phyloP scores from a whole-genome alignment of 2,797 vertebrate species.

The Clarias fuscus region DNA sequence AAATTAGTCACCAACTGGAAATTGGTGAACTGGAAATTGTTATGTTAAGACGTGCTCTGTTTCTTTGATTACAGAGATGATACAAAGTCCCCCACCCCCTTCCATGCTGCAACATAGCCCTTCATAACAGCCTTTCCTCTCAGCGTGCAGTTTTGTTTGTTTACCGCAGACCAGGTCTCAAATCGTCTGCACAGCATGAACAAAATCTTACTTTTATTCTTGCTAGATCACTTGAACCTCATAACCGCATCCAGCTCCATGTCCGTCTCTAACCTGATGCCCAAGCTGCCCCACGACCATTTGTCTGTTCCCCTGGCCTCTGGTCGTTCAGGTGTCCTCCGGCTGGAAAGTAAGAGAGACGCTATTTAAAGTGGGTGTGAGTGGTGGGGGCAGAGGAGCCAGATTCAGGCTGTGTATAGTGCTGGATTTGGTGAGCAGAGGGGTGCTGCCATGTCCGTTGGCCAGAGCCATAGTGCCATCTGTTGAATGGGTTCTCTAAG shows the following conservation, averaged over 20 bases:
- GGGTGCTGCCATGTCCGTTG: conserved; percentile 37
- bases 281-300: neutral
- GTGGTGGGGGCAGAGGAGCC: conserved; percentile 24
- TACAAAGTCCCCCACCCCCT: neutral
- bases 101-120: conserved; percentile 3
- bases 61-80: conserved; percentile 27
- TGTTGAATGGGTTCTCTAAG: conserved; percentile 51
- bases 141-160: conserved; percentile 53
- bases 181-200: conserved; percentile 41
- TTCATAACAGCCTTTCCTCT: conserved; percentile 20
- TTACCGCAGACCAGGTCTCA: conserved; percentile 46
- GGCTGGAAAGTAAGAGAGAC: conserved; percentile 21
- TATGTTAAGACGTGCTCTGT: conserved; percentile 22
- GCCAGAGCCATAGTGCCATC: conserved; percentile 49
- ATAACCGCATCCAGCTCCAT: conserved; percentile 22
- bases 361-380: conserved; percentile 51
- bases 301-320: conserved; percentile 30
- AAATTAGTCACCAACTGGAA: conserved; percentile 35
- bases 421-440: conserved; percentile 27
- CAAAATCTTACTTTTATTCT: conserved; percentile 38
- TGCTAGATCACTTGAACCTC: conserved; percentile 33
- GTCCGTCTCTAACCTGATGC: conserved; percentile 8
- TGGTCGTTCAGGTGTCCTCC: conserved; percentile 19
- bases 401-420: conserved; percentile 22
- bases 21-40: conserved; percentile 42